Evolutionary conservation across 2,797 vertebrate genomes (phyloP).

Genomic region (Pseudochaenichthys georgianus): DNA sequence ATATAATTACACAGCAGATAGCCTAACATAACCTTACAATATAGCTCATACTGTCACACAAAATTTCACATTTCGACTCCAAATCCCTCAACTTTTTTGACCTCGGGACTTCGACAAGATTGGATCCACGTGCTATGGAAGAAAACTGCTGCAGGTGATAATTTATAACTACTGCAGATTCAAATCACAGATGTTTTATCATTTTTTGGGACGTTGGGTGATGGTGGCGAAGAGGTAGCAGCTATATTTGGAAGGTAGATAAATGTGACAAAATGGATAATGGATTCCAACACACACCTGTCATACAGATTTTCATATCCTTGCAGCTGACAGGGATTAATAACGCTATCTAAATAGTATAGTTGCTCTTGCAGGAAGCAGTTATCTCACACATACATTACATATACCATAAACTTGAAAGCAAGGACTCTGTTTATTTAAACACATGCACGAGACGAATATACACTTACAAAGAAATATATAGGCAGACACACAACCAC

Average conservation of each 20-base stretch:
- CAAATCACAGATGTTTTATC: conserved; percentile 20
- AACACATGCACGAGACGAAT: conserved; percentile 19
- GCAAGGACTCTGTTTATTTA: conserved; percentile 22
- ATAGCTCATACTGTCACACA: not conserved
- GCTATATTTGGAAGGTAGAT: conserved; percentile 25
- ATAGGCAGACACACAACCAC: not conserved
- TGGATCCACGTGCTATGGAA: conserved; percentile 16
- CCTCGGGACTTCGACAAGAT: conserved; percentile 23
- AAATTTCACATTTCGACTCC: conserved; percentile 20
- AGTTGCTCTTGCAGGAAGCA: conserved; percentile 11
- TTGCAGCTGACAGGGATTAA: conserved; percentile 36
- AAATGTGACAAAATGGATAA: conserved; percentile 43
- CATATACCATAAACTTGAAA: not conserved
- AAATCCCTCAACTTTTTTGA: conserved; percentile 28
- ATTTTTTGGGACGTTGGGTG: not conserved
- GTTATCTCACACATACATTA: conserved; percentile 7
- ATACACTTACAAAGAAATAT: conserved; percentile 19
- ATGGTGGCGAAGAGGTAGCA: conserved; percentile 1
- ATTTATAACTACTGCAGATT: not conserved
- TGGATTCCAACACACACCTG: conserved; percentile 25
- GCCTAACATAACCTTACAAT: conserved; percentile 8
- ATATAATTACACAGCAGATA: conserved; percentile 24
- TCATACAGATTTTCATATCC: conserved; percentile 8
- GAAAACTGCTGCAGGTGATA: conserved; percentile 8
- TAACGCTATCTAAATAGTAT: not conserved